Evolutionary conservation across 2,888 invertebrate species (phyloP), one percentile per base, ranked within the genome.

Genomic region (Lasioglossum marginatum): DNA sequence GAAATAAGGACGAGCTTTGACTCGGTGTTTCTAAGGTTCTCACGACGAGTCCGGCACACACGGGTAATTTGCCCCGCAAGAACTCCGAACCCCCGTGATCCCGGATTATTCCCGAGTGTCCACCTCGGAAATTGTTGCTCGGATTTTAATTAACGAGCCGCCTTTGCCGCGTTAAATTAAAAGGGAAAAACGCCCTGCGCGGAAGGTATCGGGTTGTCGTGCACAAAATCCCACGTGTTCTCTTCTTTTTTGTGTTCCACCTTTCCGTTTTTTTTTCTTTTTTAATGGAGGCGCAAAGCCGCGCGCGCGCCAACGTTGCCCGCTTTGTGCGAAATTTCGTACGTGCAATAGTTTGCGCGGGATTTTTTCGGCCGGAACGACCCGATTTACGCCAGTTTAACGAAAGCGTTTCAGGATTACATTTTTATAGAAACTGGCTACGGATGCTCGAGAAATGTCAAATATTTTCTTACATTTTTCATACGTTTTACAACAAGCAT

Each of bases 71-170:
- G 34, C 52, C 2, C 10, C 4, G 70, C 19, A 19, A 48, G 37
- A 27, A 16, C 34, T 37, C 27, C 27, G 60, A 60, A 48, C 70
- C 45, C 66, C 52, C 34, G 27, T 66, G 70, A 31, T 60, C 37
- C 63, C 8, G 75, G 81, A 81, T 82, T 82, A 82, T 81, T 60
- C 57, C n/a, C 57, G 34, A 34, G 34, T 14, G 34, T 14, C 27
- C 71, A 31, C 52, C 71, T 31, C 31, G 48, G 76, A 12, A 52
- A 76, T 63, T 72, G 76, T 76, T 66, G 71, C 82, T 70, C 43
- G 71, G 34, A 63, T 63, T 85, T 79, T 83, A 78, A 83, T 75
- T 78, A 83, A 83, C 78, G 66, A 34, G 31, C 31, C 34, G 66
- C 66, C 77, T 72, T 60, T 63, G 43, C 16, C 48, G 40, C 14